Base-by-base conservation (phyloP, 2,113 vertebrate species). In the Athene cunicularia region DNA sequence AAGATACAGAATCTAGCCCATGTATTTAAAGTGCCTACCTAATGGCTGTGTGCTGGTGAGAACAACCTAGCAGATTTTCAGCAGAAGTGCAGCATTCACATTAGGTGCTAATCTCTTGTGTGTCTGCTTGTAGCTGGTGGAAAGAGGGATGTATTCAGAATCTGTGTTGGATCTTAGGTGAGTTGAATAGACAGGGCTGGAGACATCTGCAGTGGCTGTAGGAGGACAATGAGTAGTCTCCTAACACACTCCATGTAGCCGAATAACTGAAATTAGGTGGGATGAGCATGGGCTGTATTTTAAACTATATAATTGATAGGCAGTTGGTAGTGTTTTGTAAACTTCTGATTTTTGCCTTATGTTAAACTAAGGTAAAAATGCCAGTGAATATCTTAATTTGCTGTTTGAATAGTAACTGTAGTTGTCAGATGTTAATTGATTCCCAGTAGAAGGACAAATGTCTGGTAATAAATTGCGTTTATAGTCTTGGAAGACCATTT, bases 101-200 rank as follows among this genome's bases (percentile, higher is more conserved):
- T 37, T 27, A 35, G 26, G 5, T 0, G 3, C 17, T 43, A 14
- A 17, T 45, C 12, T 39, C 74, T 32, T 43, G 26, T 1, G 1
- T 70, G 45, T 33, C 62, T 77, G 13, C 2, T 7, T 52, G 3
- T 16, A 27, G 74, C 28, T 9, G 4, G 11, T 43, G 45, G 59
- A 52, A 50, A 52, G 68, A 76, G 26, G 5, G 11, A 18, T 63
- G 19, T 72, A 7, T 47, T 16, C 35, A 47, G 23, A 79, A 53
- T 64, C 55, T 93, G 23, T 90, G 64, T 17, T 94, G 56, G 39
- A 32, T 68, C 17, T 63, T 49, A 18, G 41, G 9, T 43, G 33
- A n/a, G 22, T 52, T n/a, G 32, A 41, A 14, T 2, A 62, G 35
- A 26, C 0, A 1, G 28, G 30, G 13, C 33, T 90, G 55, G 22